Evolutionary conservation across 2,113 vertebrate genomes (phyloP).

Genomic region (Gnathochromis pfefferi): DNA sequence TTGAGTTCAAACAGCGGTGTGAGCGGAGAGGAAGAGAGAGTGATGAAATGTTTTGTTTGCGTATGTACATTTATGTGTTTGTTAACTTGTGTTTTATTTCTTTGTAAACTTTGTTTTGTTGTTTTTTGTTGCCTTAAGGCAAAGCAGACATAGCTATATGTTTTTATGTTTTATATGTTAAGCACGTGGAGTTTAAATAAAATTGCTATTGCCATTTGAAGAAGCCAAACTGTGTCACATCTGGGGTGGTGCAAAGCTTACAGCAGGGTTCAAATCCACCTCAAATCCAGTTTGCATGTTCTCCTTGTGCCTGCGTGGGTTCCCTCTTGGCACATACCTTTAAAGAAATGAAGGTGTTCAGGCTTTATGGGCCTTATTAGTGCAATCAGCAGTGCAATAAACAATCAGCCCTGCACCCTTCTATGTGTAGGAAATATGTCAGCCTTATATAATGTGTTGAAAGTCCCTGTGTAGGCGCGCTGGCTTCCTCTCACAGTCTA

Average conservation of each 20-base stretch:
- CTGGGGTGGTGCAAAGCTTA: background rate
- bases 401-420: background rate
- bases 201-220: background rate
- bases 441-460: background rate
- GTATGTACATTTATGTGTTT: background rate
- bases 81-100: no score
- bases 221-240: background rate
- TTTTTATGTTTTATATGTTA: background rate
- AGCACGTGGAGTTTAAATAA: background rate
- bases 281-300: background rate
- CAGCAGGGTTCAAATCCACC: background rate
- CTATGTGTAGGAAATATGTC: background rate
- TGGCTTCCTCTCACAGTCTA: background rate
- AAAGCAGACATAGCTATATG: background rate
- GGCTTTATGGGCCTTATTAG: background rate
- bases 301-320: background rate
- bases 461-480: background rate
- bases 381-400: background rate
- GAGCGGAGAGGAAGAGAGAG: constrained; percentile 1
- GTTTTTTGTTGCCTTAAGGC: background rate
- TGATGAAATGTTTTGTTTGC: constrained; percentile 3
- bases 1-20: constrained; percentile 23
- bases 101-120: background rate
- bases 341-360: background rate
- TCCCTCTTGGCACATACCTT: background rate